Evolutionary conservation across 2,888 invertebrate genomes (phyloP), one percentile per base, ranked within the genome.

Genomic region (Arrhopalites spinosus): DNA sequence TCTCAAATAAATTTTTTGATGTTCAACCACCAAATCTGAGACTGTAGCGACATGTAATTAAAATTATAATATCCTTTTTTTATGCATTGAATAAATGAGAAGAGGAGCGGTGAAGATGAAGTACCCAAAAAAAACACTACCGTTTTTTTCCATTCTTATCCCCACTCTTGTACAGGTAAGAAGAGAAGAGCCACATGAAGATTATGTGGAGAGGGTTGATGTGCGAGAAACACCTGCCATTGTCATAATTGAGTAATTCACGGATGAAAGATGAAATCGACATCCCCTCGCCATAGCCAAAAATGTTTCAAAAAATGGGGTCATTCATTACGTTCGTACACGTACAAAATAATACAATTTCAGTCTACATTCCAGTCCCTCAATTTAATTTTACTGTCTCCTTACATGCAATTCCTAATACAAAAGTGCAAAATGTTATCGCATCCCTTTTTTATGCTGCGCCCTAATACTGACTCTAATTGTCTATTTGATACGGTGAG

Each of bases 261-360:
- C 70, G 75, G 75, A 75, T 75, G 75, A 75, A 75, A 75, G 70
- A 70, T 75, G 75, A 75, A 75, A 75, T 75, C 75, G 75, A 75
- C 70, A 75, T 70, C 64, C 64, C 75, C 75, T 63, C 25, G 23
- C 43, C 25, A n/a, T 59, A 25, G 61, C 68, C 36, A 3, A 36
- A n/a, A n/a, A 36, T 36, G 36, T 36, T 36, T 3, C 3, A 11
- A 36, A n/a, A 64, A 75, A 75, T 70, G 30, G 70, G 75, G 75
- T 75, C 75, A 70, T 3, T 36, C 36, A 36, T 7, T 61, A 70
- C 70, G n/a, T n/a, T n/a, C n/a, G n/a, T n/a, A n/a, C n/a, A n/a
- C n/a, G n/a, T n/a, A n/a, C n/a, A n/a, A n/a, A n/a, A n/a, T n/a
- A n/a, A n/a, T n/a, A n/a, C n/a, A n/a, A n/a, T n/a, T n/a, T n/a